Percentiles rank a stretch among this genome's conserved stretches.
These are phyloP conservation scores for Cyanoliseus patagonus DNA, from an alignment of 2,113 vertebrate species.

Conservation along the genomic window DNA sequence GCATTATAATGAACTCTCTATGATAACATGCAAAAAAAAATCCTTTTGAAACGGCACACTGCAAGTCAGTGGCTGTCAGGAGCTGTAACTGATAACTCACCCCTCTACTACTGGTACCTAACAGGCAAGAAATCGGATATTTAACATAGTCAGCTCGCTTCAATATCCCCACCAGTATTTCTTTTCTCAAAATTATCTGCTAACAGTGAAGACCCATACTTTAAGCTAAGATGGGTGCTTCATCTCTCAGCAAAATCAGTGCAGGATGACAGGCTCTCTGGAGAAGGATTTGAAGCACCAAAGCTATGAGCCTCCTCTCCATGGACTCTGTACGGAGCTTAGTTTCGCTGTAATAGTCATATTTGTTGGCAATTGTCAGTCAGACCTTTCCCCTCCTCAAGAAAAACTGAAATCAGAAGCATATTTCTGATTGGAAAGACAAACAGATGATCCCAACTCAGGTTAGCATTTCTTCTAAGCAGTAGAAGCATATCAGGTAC, in stretches of 20 bases:
- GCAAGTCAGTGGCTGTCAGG: neutral
- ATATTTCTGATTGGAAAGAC: neutral
- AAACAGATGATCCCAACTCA: neutral
- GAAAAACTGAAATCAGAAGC: neutral
- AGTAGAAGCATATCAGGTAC: neutral
- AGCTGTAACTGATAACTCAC: neutral
- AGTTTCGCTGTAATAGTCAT: neutral
- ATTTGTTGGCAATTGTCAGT: neutral
- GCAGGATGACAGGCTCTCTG: neutral
- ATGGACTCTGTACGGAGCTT: neutral
- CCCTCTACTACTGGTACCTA: neutral
- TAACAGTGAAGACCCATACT: neutral
- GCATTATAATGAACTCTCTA: neutral
- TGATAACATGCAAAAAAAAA: neutral
- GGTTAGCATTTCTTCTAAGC: neutral
- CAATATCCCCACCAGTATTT: neutral
- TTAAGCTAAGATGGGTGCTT: neutral
- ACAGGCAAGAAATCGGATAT: constrained; percentile 24
- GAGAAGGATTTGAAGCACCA: constrained; percentile 2
- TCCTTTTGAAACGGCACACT: neutral
- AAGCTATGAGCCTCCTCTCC: neutral
- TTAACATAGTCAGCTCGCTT: neutral
- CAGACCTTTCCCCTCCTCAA: neutral
- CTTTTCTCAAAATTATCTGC: constrained; percentile 36
- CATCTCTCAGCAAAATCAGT: neutral